Evolutionary conservation across 2,888 invertebrate genomes (phyloP).

Genomic region (Gasteruption jaculator): DNA sequence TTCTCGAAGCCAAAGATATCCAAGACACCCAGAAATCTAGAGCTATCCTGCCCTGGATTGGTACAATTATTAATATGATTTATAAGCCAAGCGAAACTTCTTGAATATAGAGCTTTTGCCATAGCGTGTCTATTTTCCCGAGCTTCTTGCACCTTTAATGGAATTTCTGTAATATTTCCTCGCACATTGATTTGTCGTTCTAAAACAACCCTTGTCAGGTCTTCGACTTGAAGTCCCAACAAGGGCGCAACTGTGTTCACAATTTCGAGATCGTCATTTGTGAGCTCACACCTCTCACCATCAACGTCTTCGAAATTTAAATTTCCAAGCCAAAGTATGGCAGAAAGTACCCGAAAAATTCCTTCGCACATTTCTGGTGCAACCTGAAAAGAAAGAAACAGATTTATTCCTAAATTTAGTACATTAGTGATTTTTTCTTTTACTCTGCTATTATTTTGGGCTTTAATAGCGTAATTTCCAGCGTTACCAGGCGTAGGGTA

Average conservation of each 20-base stretch:
- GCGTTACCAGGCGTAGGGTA: no score
- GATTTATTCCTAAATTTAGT: no score
- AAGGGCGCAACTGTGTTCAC: slow-evolving; percentile 69
- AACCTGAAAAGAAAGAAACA: slow-evolving; percentile 65
- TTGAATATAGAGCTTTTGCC: slow-evolving; percentile 86
- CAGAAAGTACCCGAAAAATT: slow-evolving; percentile 81
- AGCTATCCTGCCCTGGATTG: slow-evolving; percentile 79
- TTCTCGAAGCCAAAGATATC: slow-evolving; percentile 95
- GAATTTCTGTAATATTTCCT: slow-evolving; percentile 90
- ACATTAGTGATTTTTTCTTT: no score
- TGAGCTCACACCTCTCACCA: slow-evolving; percentile 77
- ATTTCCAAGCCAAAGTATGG: slow-evolving; percentile 89
- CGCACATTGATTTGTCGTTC: slow-evolving; percentile 84
- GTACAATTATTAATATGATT: slow-evolving; percentile 89
- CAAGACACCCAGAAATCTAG: slow-evolving; percentile 77
- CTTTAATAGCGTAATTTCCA: no score
- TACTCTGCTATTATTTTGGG: no score
- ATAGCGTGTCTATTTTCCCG: slow-evolving; percentile 89
- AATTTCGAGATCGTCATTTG: slow-evolving; percentile 67
- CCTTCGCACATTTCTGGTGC: slow-evolving; percentile 83
- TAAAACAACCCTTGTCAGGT: slow-evolving; percentile 72
- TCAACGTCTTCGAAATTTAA: slow-evolving; percentile 81
- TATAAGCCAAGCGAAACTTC: slow-evolving; percentile 89
- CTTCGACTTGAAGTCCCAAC: slow-evolving; percentile 70
- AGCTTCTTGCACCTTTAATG: slow-evolving; percentile 82